phyloP scores from a whole-genome alignment of 1,140 invertebrate genomes.

The Helicoverpa zea region DNA sequence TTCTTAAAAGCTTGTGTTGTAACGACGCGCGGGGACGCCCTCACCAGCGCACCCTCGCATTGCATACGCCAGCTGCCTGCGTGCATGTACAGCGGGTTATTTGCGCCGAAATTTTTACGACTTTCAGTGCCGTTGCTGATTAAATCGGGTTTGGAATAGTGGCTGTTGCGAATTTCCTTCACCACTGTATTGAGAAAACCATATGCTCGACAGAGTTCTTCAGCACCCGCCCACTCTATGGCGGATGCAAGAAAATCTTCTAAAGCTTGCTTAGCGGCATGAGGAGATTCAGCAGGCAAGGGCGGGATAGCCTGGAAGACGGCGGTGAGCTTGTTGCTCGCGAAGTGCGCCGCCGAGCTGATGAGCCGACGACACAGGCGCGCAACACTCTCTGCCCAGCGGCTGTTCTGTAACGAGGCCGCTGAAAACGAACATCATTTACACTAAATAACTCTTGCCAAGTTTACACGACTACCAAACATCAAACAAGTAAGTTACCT shows the following conservation, averaged over 20 bases:
- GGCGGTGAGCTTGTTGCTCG: conserved; percentile 64
- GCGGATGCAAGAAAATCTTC: conserved; percentile 74
- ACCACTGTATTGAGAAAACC: conserved; percentile 64
- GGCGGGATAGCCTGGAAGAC: conserved; percentile 59
- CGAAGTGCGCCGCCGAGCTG: conserved; percentile 73
- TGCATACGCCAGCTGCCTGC: conserved; percentile 69
- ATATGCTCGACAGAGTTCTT: conserved; percentile 72
- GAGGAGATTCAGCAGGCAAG: conserved; percentile 57
- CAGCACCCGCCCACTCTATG: conserved; percentile 74
- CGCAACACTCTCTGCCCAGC: conserved; percentile 72
- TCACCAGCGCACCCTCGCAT: conserved; percentile 71
- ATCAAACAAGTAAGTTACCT: conserved; percentile 53
- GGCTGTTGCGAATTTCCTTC: conserved; percentile 62
- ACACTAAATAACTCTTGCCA: not conserved
- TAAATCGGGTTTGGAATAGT: conserved; percentile 64
- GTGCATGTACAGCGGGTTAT: conserved; percentile 59
- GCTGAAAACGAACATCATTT: conserved; percentile 54
- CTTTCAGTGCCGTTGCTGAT: conserved; percentile 61
- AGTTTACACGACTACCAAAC: no score
- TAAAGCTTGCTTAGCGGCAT: conserved; percentile 65
- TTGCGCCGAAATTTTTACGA: conserved; percentile 47
- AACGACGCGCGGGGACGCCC: conserved; percentile 69
- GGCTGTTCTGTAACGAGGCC: conserved; percentile 66
- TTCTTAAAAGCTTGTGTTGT: conserved; percentile 74
- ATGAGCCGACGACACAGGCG: conserved; percentile 72